These are phyloP conservation scores for Drosophila paranaensis DNA, from an alignment of 2,888 invertebrate genomes.

Conservation along the genomic window DNA sequence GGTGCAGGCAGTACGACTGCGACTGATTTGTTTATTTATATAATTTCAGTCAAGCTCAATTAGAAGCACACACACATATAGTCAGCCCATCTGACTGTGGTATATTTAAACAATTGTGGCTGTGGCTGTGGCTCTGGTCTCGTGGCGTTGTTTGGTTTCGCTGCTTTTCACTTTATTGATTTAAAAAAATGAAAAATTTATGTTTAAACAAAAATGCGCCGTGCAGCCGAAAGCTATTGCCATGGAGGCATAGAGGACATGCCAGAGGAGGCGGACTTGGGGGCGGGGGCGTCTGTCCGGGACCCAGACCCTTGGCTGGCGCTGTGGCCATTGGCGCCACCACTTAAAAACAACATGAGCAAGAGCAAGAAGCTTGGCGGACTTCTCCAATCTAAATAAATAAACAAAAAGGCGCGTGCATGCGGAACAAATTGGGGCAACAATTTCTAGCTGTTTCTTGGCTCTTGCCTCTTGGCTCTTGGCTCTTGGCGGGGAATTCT, in stretches of 20 bases:
- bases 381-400: constrained; percentile 76
- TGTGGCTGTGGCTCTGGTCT: constrained; percentile 57
- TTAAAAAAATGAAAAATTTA: constrained; percentile 80
- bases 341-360: constrained; percentile 79
- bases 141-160: constrained; percentile 70
- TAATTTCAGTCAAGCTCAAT: constrained; percentile 78
- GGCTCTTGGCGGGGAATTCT: constrained; percentile 35
- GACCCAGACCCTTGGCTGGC: constrained; percentile 54
- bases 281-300: background rate
- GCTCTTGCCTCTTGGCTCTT: constrained; percentile 16
- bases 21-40: constrained; percentile 72
- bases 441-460: constrained; percentile 50
- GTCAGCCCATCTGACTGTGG: constrained; percentile 3
- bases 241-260: constrained; percentile 29
- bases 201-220: constrained; percentile 77
- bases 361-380: constrained; percentile 67
- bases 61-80: constrained; percentile 53
- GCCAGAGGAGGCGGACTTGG: background rate
- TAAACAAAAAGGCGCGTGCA: constrained; percentile 53
- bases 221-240: constrained; percentile 55
- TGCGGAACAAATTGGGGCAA: constrained; percentile 59
- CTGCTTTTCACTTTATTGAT: constrained; percentile 75
- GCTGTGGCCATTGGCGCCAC: constrained; percentile 74
- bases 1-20: constrained; percentile 33
- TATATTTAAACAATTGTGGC: constrained; percentile 62